Percentiles rank a stretch among this genome's conserved stretches.
phyloP scores from a whole-genome alignment of 1,140 invertebrate species.

The Eubasilissa regina region DNA sequence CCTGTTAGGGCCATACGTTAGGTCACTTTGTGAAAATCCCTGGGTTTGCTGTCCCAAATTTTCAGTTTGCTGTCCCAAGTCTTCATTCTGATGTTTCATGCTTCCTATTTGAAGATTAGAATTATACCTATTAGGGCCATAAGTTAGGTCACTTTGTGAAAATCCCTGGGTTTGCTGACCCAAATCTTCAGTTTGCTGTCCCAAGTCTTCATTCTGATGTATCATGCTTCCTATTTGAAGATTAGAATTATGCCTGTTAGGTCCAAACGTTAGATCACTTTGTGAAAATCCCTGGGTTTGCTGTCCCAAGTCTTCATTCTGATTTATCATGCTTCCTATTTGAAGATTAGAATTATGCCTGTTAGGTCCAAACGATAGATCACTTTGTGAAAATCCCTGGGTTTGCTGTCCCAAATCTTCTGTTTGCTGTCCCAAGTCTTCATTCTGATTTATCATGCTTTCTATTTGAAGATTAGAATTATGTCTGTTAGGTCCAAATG shows the following conservation, averaged over 20 bases:
- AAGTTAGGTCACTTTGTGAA: too few species aligned
- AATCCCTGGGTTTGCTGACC: slow-evolving; percentile 42
- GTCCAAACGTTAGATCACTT: slow-evolving; percentile 13
- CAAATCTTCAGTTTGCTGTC: slow-evolving; percentile 47
- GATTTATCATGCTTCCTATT: slow-evolving; percentile 29
- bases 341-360: slow-evolving; percentile 33
- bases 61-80: too few species aligned
- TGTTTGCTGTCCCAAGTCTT: slow-evolving; percentile 39
- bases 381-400: slow-evolving; percentile 43
- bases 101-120: too few species aligned
- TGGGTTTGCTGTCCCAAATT: too few species aligned
- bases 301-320: slow-evolving; percentile 20
- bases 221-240: slow-evolving; percentile 37
- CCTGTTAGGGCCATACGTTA: too few species aligned
- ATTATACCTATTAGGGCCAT: too few species aligned
- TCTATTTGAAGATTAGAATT: slow-evolving; percentile 37
- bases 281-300: slow-evolving; percentile 49
- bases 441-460: slow-evolving; percentile 19
- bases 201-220: neutral
- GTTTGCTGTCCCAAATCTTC: slow-evolving; percentile 50
- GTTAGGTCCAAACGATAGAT: slow-evolving; percentile 7
- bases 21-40: too few species aligned
- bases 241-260: slow-evolving; percentile 33
- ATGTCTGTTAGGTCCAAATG: slow-evolving; percentile 13
- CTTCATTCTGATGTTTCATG: too few species aligned